These are phyloP conservation scores for Calameuta idolon DNA, from an alignment of 2,888 invertebrate species.

Conservation along the genomic window DNA sequence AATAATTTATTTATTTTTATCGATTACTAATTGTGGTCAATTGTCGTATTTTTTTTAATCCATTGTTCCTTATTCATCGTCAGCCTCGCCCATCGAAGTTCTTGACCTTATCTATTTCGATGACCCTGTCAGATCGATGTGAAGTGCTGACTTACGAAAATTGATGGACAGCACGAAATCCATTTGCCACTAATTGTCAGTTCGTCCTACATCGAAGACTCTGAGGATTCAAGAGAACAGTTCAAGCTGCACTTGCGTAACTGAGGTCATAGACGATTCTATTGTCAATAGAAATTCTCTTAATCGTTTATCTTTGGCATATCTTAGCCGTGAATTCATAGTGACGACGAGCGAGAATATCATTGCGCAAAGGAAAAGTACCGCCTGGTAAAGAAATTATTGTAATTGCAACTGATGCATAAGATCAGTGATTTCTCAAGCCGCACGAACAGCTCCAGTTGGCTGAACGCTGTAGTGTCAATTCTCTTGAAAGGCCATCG, in stretches of 20 bases:
- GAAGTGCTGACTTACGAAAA: not conserved
- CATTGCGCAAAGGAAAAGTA: not conserved
- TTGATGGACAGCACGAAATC: not conserved
- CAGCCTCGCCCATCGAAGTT: not conserved
- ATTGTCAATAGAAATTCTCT: not conserved
- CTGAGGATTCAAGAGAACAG: not conserved
- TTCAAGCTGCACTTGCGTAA: not conserved
- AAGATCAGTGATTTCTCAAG: not conserved
- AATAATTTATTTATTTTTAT: too few species aligned
- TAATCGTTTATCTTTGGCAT: not conserved
- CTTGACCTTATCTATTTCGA: not conserved
- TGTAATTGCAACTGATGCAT: not conserved
- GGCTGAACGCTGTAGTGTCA: not conserved
- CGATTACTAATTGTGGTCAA: too few species aligned
- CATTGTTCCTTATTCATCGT: not conserved
- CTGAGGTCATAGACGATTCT: not conserved
- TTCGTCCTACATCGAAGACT: not conserved
- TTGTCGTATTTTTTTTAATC: too few species aligned
- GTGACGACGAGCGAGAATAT: not conserved
- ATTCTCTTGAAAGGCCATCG: not conserved
- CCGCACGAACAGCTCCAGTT: not conserved
- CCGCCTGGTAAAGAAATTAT: not conserved
- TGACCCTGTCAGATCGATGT: not conserved
- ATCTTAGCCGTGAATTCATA: not conserved
- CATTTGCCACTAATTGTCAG: constrained; percentile 7